Evolutionary conservation across 2,888 invertebrate genomes (phyloP).

Genomic region (Drosophila putrida): DNA sequence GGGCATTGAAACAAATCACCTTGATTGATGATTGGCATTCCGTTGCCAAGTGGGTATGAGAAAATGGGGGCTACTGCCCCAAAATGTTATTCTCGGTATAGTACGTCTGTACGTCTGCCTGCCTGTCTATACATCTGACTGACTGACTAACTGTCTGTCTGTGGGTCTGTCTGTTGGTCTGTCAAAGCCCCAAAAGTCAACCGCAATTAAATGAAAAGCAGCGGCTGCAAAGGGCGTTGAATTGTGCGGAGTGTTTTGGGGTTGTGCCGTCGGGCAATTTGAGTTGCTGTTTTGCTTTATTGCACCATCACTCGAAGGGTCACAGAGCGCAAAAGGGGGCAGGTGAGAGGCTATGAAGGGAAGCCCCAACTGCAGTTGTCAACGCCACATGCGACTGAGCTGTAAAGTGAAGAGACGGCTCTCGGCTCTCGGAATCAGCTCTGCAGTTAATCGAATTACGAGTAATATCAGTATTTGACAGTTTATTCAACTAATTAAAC

Average conservation of each 20-base stretch:
- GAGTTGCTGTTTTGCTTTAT: conserved; percentile 53
- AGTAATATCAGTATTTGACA: conserved; percentile 50
- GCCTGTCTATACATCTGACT: neutral
- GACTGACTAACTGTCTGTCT: conserved; percentile 11
- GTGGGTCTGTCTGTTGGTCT: conserved; percentile 32
- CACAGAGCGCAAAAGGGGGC: neutral
- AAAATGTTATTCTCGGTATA: conserved; percentile 9
- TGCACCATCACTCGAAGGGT: conserved; percentile 3
- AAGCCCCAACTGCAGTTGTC: conserved; percentile 45
- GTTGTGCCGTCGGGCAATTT: conserved; percentile 39
- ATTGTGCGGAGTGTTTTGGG: conserved; percentile 47
- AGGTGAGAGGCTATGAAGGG: neutral
- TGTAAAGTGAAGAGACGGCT: conserved; percentile 3
- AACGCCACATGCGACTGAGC: conserved; percentile 30
- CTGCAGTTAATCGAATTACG: conserved; percentile 56
- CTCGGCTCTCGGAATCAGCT: conserved; percentile 21
- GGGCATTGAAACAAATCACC: conserved; percentile 83
- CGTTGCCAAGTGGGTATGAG: conserved; percentile 59
- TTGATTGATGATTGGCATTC: conserved; percentile 84
- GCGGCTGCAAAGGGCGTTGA: conserved; percentile 49
- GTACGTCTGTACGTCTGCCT: conserved; percentile 4
- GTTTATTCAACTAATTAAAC: conserved; percentile 65
- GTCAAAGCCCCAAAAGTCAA: conserved; percentile 74
- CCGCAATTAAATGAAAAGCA: conserved; percentile 78
- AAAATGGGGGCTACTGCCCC: conserved; percentile 8